phyloP scores from a whole-genome alignment of 2,113 vertebrate genomes.

The Aspiorhynchus laticeps region DNA sequence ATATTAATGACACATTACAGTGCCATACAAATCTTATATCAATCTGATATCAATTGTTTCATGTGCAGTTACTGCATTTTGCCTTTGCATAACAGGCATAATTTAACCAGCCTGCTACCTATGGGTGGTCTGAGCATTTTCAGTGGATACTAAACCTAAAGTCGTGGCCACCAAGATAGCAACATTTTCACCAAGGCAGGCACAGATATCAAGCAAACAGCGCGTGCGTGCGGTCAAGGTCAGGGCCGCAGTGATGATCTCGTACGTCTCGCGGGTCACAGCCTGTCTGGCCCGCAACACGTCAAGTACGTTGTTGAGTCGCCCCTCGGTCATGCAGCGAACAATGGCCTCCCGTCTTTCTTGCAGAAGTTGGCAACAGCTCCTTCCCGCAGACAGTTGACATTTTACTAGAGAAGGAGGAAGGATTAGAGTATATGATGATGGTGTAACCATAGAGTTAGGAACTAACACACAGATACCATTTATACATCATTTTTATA shows the following conservation, averaged over 20 bases:
- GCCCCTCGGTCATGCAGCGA: slow-evolving; percentile 75
- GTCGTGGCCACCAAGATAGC: slow-evolving; percentile 64
- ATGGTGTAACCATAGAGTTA: background rate
- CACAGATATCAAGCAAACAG: slow-evolving; percentile 72
- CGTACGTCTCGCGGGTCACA: slow-evolving; percentile 70
- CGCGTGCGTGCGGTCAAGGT: slow-evolving; percentile 68
- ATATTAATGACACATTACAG: background rate
- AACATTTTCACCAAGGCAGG: slow-evolving; percentile 68
- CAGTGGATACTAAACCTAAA: slow-evolving; percentile 57
- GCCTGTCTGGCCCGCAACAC: slow-evolving; percentile 65
- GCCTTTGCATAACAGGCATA: background rate
- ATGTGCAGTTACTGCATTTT: background rate
- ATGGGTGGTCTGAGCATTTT: background rate
- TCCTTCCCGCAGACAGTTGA: slow-evolving; percentile 33
- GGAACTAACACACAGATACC: background rate
- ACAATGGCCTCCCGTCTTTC: slow-evolving; percentile 70
- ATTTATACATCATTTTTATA: background rate
- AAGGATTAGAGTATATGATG: background rate
- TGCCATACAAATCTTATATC: background rate
- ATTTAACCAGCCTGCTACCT: slow-evolving; percentile 17
- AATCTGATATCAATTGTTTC: background rate
- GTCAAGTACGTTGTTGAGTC: slow-evolving; percentile 75
- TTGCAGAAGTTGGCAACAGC: slow-evolving; percentile 63
- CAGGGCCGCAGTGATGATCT: slow-evolving; percentile 65
- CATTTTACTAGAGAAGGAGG: background rate